Conservation (phyloP, 35 echinoderm and acorn worm species). For the Ophioderma brevispina region DNA sequence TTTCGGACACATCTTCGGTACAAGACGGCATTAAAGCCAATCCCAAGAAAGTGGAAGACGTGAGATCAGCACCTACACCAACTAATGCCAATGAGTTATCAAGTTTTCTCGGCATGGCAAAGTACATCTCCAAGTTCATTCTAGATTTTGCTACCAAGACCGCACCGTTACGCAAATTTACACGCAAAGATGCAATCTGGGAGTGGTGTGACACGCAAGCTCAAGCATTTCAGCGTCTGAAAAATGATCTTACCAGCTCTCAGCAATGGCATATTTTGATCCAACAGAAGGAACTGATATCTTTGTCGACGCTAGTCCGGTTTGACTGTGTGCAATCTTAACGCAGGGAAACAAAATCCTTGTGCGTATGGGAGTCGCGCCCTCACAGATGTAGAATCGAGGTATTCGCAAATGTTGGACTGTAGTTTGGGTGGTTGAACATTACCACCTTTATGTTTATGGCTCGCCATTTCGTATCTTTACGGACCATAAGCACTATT, state of each 20-base stretch:
- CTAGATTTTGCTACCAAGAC: slow-evolving; percentile 40
- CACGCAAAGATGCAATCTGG: slow-evolving; percentile 47
- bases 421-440: too few species aligned
- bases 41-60: slow-evolving; percentile 13
- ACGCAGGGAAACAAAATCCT: slow-evolving; percentile 41
- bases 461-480: too few species aligned
- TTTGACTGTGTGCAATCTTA: slow-evolving; percentile 62
- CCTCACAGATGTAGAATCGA: slow-evolving; percentile 46
- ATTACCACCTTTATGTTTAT: too few species aligned
- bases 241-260: slow-evolving; percentile 41
- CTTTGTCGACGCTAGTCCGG: slow-evolving; percentile 72
- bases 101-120: background rate
- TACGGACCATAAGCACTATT: too few species aligned
- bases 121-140: slow-evolving; percentile 56
- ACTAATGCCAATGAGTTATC: background rate
- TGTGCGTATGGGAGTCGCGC: slow-evolving; percentile 47
- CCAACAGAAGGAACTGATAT: slow-evolving; percentile 37
- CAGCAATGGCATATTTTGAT: slow-evolving; percentile 67
- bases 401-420: too few species aligned
- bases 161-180: slow-evolving; percentile 23
- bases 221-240: slow-evolving; percentile 26
- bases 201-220: slow-evolving; percentile 12
- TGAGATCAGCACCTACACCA: background rate
- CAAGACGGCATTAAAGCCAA: slow-evolving; percentile 18
- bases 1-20: slow-evolving; percentile 49